These are phyloP conservation scores for Myanophis thanlyinensis DNA, from an alignment of 2,113 vertebrate species.

Conservation along the genomic window DNA sequence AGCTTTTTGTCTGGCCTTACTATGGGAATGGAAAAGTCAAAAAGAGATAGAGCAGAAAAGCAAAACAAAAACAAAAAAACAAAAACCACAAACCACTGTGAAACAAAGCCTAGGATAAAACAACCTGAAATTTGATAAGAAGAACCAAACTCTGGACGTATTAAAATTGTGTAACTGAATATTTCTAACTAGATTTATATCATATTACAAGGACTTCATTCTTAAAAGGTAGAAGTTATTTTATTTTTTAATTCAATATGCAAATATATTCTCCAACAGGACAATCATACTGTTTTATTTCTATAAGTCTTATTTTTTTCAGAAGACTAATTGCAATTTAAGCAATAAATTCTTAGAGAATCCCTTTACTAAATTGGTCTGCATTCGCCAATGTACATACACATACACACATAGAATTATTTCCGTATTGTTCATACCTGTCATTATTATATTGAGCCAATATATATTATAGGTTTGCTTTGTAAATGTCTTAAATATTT, in stretches of 20 bases:
- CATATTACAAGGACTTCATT: background rate
- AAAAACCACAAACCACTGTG: background rate
- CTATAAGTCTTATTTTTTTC: background rate
- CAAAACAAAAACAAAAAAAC: background rate
- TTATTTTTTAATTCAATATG: background rate
- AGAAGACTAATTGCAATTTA: background rate
- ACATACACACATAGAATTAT: background rate
- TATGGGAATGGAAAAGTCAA: background rate
- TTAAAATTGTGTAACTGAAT: background rate
- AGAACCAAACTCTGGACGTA: background rate
- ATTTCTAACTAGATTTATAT: background rate
- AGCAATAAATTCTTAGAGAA: background rate
- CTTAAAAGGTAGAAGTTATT: background rate
- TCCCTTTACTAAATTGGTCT: background rate
- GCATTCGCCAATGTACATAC: background rate
- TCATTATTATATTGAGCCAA: background rate
- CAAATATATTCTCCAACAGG: background rate
- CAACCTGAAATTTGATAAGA: background rate
- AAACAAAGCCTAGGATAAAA: background rate
- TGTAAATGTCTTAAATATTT: background rate
- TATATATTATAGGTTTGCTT: background rate
- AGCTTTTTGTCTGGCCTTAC: background rate
- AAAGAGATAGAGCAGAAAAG: background rate
- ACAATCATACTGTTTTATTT: background rate
- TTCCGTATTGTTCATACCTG: background rate